Percentiles rank a stretch among this genome's conserved stretches.
Conservation (phyloP, 2,113 vertebrate species). For the Pteronura brasiliensis region DNA sequence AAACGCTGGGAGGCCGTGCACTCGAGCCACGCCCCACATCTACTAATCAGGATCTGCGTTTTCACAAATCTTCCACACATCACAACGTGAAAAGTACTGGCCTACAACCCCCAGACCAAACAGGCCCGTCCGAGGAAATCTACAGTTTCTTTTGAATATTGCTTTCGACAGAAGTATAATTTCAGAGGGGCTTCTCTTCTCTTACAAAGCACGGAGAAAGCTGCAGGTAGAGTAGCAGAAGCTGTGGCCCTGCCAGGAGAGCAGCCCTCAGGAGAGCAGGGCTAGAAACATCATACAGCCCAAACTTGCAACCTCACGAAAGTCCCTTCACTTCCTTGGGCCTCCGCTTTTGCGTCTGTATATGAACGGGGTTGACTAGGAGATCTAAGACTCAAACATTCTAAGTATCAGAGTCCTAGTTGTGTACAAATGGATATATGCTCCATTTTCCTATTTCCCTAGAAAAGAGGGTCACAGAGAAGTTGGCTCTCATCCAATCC, state of each 20-base stretch:
- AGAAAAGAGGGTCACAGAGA: background rate
- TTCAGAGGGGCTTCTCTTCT: background rate
- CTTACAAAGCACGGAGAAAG: background rate
- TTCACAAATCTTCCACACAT: background rate
- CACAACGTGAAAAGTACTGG: background rate
- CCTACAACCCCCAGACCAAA: background rate
- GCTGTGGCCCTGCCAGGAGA: background rate
- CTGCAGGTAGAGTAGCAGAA: background rate
- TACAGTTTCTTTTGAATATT: background rate
- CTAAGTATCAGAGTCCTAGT: background rate
- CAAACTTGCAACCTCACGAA: background rate
- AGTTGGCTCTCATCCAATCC: background rate
- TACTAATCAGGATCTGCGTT: background rate
- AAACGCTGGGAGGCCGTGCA: background rate
- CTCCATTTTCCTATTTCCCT: background rate
- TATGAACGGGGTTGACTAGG: background rate
- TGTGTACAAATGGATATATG: background rate
- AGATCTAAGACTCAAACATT: background rate
- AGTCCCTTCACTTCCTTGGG: background rate
- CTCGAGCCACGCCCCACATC: fast-evolving
- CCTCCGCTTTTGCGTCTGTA: background rate
- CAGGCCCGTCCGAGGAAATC: background rate
- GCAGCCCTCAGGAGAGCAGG: background rate
- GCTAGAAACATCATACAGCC: background rate
- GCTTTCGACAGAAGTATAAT: background rate